A percentile compares a stretch with the other conserved stretches of the same genome.
phyloP scores from a whole-genome alignment of 2,888 invertebrate genomes.

The Drosophila nr. perissopoda region DNA sequence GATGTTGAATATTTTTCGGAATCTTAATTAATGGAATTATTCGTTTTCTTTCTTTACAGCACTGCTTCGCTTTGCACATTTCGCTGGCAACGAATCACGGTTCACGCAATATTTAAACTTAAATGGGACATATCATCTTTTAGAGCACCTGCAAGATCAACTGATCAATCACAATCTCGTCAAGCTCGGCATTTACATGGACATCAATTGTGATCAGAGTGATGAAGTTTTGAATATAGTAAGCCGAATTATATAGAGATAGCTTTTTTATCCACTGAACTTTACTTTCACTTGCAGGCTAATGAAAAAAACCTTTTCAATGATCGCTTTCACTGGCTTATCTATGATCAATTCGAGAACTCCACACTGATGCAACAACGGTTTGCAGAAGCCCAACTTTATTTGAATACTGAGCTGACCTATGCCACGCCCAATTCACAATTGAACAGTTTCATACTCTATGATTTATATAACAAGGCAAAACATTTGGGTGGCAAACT shows the following conservation, averaged over 20 bases:
- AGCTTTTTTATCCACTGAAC: not conserved
- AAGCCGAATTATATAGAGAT: not conserved
- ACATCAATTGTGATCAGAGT: slow-evolving; percentile 74
- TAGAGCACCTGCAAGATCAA: slow-evolving; percentile 33
- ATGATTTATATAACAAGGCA: slow-evolving; percentile 84
- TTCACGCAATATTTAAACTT: slow-evolving; percentile 57
- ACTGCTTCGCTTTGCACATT: slow-evolving; percentile 45
- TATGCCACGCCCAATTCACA: slow-evolving; percentile 46
- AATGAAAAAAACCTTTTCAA: slow-evolving; percentile 60
- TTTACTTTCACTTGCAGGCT: slow-evolving; percentile 50
- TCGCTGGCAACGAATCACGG: slow-evolving; percentile 20
- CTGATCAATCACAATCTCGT: slow-evolving; percentile 49
- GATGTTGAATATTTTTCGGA: not conserved
- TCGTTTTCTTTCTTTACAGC: slow-evolving; percentile 42
- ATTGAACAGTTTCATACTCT: slow-evolving; percentile 53
- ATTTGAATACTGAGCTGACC: slow-evolving; percentile 78
- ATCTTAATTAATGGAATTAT: not conserved
- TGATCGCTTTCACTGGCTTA: slow-evolving; percentile 76
- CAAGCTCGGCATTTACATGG: slow-evolving; percentile 72
- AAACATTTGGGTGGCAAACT: slow-evolving; percentile 76
- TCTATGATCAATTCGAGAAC: slow-evolving; percentile 61
- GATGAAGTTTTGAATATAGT: slow-evolving; percentile 57
- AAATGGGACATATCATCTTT: not conserved
- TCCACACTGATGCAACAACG: slow-evolving; percentile 34
- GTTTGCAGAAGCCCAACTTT: slow-evolving; percentile 70